Evolutionary conservation across 2,113 vertebrate species (phyloP), one percentile per base, ranked within the genome.

Genomic region (Prunella himalayana): DNA sequence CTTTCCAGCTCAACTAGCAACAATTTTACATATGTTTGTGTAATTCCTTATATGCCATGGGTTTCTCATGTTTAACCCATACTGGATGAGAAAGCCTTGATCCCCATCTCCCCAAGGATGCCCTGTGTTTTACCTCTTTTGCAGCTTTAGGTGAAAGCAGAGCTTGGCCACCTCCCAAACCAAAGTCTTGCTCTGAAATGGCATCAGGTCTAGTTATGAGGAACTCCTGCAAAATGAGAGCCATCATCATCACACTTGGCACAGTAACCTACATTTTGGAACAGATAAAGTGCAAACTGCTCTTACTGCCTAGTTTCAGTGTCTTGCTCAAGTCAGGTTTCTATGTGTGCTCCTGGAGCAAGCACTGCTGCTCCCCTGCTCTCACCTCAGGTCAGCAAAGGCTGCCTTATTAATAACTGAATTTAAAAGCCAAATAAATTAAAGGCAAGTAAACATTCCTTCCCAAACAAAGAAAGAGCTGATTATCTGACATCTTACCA

Each of bases 61-160:
- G 25, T 44, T 15, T 82, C 54, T 91, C 61, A n/a, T 21, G 5
- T 61, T 78, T 75, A 78, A 87, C 15, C 7, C 14, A 9, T 2
- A 11, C 6, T 21, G 33, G 28, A 70, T 12, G 65, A 56, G 47
- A 90, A 81, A 73, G 18, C 19, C 14, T 42, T 49, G 54, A 57
- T 42, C 49, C n/a, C 6, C 23, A 7, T 31, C 11, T 49, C 31
- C 23, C 25, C 1, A 0, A 20, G 28, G 22, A 35, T 4, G 0
- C 19, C n/a, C 37, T 63, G 19, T 44, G 27, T 64, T 87, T 78
- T 28, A 75, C 19, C 24, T 66, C 41, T 68, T 31, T 31, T 53
- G 19, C 1, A 5, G 17, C 47, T 76, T 68, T 5, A 56, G 24
- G 19, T 27, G 28, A 79, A 91, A 79, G 57, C 44, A 59, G 57